Percentiles rank a stretch among this genome's conserved stretches.
phyloP scores from a whole-genome alignment of 2,113 vertebrate species.

The Oncorhynchus tshawytscha region DNA sequence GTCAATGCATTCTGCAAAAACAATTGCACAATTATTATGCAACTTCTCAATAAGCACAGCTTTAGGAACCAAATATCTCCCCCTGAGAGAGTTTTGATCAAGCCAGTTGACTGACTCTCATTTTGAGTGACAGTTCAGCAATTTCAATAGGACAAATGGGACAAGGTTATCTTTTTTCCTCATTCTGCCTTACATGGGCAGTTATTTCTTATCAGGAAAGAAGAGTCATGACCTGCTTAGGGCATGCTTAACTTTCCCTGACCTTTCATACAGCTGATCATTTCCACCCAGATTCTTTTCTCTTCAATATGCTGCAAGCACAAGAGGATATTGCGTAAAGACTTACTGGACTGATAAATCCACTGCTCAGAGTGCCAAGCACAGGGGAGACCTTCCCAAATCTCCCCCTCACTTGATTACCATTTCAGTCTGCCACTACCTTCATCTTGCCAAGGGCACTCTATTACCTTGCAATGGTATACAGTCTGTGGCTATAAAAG shows the following conservation, averaged over 20 bases:
- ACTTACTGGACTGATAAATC: conserved; percentile 67
- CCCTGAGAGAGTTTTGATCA: conserved; percentile 4
- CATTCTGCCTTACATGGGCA: conserved; percentile 54
- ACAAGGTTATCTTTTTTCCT: conserved; percentile 62
- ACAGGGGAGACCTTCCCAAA: conserved; percentile 46
- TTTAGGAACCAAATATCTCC: not conserved
- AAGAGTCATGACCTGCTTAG: conserved; percentile 64
- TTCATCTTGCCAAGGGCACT: conserved; percentile 42
- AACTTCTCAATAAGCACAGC: no score
- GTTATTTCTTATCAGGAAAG: conserved; percentile 66
- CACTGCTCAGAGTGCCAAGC: conserved; percentile 22
- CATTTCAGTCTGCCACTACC: conserved; percentile 38
- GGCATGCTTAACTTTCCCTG: conserved; percentile 68
- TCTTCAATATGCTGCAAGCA: conserved; percentile 64
- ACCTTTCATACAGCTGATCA: conserved; percentile 72
- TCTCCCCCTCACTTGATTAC: conserved; percentile 46
- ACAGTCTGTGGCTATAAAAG: conserved; percentile 21
- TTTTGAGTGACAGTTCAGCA: conserved; percentile 72
- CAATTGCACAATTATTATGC: not conserved
- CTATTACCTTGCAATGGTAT: conserved; percentile 36
- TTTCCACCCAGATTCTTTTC: conserved; percentile 64
- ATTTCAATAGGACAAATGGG: conserved; percentile 66
- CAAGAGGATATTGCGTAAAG: conserved; percentile 64
- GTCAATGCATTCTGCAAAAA: not conserved
- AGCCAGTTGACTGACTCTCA: conserved; percentile 45